Evolutionary conservation across 2,888 invertebrate genomes (phyloP), one percentile per base, ranked within the genome.

Genomic region (Drosophila suboccidentalis): DNA sequence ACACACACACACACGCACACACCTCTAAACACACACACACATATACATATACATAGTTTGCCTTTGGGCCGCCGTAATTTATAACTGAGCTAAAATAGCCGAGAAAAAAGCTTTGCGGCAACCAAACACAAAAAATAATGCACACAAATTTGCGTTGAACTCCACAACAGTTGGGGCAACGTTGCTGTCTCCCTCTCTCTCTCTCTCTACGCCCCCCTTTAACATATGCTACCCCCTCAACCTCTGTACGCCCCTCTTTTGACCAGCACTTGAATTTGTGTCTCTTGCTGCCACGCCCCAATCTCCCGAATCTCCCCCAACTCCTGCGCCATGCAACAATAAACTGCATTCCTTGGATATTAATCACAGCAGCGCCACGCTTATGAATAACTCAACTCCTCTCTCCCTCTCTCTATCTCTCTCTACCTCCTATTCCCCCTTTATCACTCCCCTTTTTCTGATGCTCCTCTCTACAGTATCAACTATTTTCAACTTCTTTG

Each of bases 321-420:
- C 64, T 51, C 29, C 69, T 49, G 26, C 57, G 11, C 8, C 43
- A 13, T 39, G 32, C 50, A 70, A 64, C 87, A 83, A 87, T 87
- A 87, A 84, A 84, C 88, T 85, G 88, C 86, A 86, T 86, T 89
- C 86, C 77, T 74, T 43, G 89, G 75, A 89, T 86, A 86, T 86
- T 86, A 89, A 86, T 86, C 86, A 86, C 86, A 80, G 78, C 84
- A 75, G 68, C 79, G 68, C 71, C 78, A 76, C 78, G 80, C 78
- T 80, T 68, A 75, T 69, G 71, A 68, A 63, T 61, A 75, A 71
- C 73, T 59, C 63, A 4, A 43, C 26, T 68, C 51, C 6, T 38
- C 38, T 6, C 51, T 15, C 8, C 1, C 11, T 19, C 55, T 8
- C 32, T 15, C 9, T 32, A 22, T 32, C 8, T 6, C 3, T 32